phyloP scores from a whole-genome alignment of 2,888 invertebrate genomes.

The Chesias legatella region DNA sequence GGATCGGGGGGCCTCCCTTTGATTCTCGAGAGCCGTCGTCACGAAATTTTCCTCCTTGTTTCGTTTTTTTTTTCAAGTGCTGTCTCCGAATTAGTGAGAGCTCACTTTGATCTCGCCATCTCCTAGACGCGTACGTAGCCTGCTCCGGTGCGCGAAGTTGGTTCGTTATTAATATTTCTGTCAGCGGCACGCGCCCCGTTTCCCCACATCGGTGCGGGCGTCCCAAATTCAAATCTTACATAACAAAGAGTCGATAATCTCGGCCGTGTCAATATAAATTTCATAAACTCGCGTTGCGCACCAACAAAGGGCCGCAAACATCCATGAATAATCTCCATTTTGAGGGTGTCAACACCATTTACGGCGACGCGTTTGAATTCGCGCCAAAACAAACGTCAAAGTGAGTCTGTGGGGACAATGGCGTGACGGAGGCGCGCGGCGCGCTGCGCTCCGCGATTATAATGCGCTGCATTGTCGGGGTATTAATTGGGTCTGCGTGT shows the following conservation, averaged over 20 bases:
- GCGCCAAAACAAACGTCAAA: slow-evolving; percentile 70
- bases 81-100: slow-evolving; percentile 60
- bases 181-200: slow-evolving; percentile 61
- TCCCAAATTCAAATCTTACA: slow-evolving; percentile 63
- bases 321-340: slow-evolving; percentile 77
- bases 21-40: slow-evolving; percentile 49
- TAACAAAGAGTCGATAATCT: slow-evolving; percentile 73
- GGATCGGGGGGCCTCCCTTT: slow-evolving; percentile 55
- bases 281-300: slow-evolving; percentile 69
- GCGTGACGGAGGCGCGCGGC: slow-evolving; percentile 48
- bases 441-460: slow-evolving; percentile 58
- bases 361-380: slow-evolving; percentile 51
- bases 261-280: slow-evolving; percentile 74
- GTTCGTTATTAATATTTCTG: slow-evolving; percentile 64
- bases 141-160: neutral
- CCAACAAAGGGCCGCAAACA: slow-evolving; percentile 69
- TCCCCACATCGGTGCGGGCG: slow-evolving; percentile 55
- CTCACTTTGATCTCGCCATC: slow-evolving; percentile 40
- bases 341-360: slow-evolving; percentile 74
- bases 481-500: slow-evolving; percentile 55
- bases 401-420: slow-evolving; percentile 55
- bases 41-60: slow-evolving; percentile 48
- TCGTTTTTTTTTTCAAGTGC: slow-evolving; percentile 51
- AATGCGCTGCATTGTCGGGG: slow-evolving; percentile 56
- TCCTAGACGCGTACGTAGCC: slow-evolving; percentile 15